These are phyloP conservation scores for Balaeniceps rex DNA, from an alignment of 2,113 vertebrate species.

Conservation along the genomic window DNA sequence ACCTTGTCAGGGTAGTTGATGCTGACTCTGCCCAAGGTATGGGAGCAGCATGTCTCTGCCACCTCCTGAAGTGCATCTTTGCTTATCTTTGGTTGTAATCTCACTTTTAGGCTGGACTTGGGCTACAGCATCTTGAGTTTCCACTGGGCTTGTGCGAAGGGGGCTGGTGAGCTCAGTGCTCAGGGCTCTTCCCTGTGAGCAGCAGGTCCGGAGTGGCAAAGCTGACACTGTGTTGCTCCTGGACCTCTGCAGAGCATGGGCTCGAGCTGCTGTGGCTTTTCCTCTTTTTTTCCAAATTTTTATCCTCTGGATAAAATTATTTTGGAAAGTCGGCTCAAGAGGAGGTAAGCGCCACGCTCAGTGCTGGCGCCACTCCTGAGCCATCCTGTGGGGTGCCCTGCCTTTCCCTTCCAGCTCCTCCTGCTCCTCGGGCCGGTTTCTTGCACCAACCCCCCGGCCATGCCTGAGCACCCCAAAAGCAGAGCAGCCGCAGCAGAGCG, in stretches of 20 bases:
- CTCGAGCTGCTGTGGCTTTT: not conserved
- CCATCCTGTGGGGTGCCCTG: not conserved
- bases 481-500: not conserved
- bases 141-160: not conserved
- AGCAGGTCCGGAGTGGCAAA: not conserved
- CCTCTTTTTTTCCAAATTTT: not conserved
- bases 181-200: not conserved
- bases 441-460: accelerated
- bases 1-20: not conserved
- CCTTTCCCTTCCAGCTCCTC: not conserved
- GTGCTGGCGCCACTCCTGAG: not conserved
- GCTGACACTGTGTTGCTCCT: not conserved
- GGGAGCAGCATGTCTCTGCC: not conserved
- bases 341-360: not conserved
- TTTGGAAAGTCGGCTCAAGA: not conserved
- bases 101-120: not conserved
- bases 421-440: accelerated
- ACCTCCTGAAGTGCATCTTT: not conserved
- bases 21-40: not conserved
- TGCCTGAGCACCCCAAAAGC: not conserved
- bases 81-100: not conserved
- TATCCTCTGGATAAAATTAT: not conserved
- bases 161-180: not conserved
- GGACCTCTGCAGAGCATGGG: not conserved
- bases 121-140: not conserved